These are phyloP conservation scores for Tympanuchus pallidicinctus DNA, from an alignment of 2,113 vertebrate genomes.

Conservation along the genomic window DNA sequence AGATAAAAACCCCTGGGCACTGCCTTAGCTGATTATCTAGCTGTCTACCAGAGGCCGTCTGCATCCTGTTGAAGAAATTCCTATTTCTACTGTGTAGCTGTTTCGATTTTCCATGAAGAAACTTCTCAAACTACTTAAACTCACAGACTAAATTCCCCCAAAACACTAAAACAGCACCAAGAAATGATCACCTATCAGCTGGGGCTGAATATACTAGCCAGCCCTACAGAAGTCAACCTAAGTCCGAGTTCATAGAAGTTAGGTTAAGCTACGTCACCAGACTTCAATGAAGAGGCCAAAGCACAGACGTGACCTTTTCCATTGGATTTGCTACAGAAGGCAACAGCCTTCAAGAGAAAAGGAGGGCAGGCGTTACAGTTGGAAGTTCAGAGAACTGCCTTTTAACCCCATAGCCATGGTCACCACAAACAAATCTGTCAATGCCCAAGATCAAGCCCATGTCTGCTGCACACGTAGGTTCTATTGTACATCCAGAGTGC, in stretches of 20 bases:
- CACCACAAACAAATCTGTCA: neutral
- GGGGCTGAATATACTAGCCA: neutral
- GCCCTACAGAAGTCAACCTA: neutral
- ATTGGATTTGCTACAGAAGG: neutral
- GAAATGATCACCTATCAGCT: neutral
- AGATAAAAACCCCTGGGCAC: neutral
- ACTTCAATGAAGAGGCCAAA: neutral
- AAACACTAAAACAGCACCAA: neutral
- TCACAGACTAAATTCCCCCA: neutral
- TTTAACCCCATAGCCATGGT: neutral
- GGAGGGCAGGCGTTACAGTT: neutral
- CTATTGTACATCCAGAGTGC: neutral
- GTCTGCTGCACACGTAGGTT: neutral
- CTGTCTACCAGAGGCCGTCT: neutral
- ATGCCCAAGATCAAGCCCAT: neutral
- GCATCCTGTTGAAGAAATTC: neutral
- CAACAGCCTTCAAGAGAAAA: neutral
- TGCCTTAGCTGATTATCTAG: rapidly evolving
- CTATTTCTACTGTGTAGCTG: neutral
- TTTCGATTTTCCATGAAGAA: neutral
- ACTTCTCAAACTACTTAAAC: neutral
- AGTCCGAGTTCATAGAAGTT: neutral
- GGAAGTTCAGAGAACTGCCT: neutral
- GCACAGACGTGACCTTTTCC: neutral
- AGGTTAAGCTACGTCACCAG: neutral